Percentiles rank a stretch among this genome's conserved stretches.
phyloP scores from a whole-genome alignment of 2,888 invertebrate species.

The Sarcophaga caerulescens region DNA sequence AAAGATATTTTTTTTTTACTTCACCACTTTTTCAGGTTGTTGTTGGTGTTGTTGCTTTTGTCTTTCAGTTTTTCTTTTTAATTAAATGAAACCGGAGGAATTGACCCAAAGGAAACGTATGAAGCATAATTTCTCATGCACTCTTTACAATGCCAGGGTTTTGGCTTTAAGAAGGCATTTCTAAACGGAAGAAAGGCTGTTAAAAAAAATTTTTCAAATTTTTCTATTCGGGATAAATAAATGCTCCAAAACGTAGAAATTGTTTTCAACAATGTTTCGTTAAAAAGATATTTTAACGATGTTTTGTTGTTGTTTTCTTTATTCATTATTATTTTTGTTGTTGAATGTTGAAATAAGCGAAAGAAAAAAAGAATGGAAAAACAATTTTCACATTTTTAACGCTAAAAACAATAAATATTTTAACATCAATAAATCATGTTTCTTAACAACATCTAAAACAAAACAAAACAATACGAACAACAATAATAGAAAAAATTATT shows the following conservation, averaged over 20 bases:
- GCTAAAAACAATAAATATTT: slow-evolving; percentile 79
- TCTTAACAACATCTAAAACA: slow-evolving; percentile 56
- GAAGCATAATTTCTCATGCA: slow-evolving; percentile 64
- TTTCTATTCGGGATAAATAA: slow-evolving; percentile 26
- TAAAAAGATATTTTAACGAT: slow-evolving; percentile 27
- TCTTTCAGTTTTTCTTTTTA: slow-evolving; percentile 73
- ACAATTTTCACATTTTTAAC: slow-evolving; percentile 68
- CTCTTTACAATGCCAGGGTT: not conserved
- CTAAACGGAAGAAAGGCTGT: slow-evolving; percentile 40
- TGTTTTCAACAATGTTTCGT: slow-evolving; percentile 27
- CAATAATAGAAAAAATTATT: slow-evolving; percentile 46
- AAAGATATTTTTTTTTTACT: slow-evolving; percentile 8
- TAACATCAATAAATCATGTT: slow-evolving; percentile 80
- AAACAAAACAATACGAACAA: slow-evolving; percentile 1
- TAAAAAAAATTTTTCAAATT: slow-evolving; percentile 35
- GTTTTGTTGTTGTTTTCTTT: slow-evolving; percentile 23
- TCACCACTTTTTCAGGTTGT: not conserved
- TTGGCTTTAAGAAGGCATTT: slow-evolving; percentile 59
- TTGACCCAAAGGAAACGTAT: slow-evolving; percentile 76
- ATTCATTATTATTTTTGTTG: slow-evolving; percentile 13
- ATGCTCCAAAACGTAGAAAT: slow-evolving; percentile 17
- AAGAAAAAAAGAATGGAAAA: slow-evolving; percentile 58
- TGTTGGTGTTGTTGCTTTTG: too few relatives aligned
- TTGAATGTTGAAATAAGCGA: slow-evolving; percentile 33
- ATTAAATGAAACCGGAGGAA: slow-evolving; percentile 80